Conservation (phyloP, 2,888 invertebrate genomes). For the Tachina fera region DNA sequence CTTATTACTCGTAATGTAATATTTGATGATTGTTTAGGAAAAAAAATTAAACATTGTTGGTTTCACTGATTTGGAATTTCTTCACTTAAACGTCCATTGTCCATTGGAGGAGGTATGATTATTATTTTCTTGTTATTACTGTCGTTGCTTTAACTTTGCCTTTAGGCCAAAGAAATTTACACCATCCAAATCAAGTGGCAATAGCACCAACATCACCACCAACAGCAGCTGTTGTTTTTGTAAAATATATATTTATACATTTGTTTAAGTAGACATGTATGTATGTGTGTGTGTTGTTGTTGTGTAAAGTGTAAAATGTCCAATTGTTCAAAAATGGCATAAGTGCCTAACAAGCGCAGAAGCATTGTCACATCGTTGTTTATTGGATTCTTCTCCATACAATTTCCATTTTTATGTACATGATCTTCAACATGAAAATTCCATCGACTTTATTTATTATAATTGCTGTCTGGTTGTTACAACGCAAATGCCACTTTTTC, state of each 20-base stretch:
- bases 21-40: constrained; percentile 57
- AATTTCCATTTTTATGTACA: constrained; percentile 72
- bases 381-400: constrained; percentile 71
- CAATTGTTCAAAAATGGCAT: constrained; percentile 78
- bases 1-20: constrained; percentile 38
- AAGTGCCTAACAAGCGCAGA: constrained; percentile 77
- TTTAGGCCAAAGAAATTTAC: constrained; percentile 70
- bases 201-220: constrained; percentile 1
- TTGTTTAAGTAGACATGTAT: background rate
- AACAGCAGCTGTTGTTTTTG: constrained; percentile 4
- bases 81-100: constrained; percentile 38
- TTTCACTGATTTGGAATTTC: constrained; percentile 46
- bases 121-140: constrained; percentile 50
- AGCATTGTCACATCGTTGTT: constrained; percentile 72
- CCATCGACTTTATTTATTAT: constrained; percentile 73
- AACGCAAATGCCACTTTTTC: constrained; percentile 63
- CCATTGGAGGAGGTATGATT: constrained; percentile 48
- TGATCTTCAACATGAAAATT: constrained; percentile 73
- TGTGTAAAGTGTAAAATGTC: constrained; percentile 73
- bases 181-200: constrained; percentile 59
- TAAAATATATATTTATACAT: background rate
- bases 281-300: constrained; percentile 3
- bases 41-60: constrained; percentile 35
- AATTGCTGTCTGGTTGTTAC: constrained; percentile 72
- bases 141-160: constrained; percentile 53